Evolutionary conservation across 2,888 invertebrate genomes (phyloP).

Genomic region (Cheilosia variabilis): DNA sequence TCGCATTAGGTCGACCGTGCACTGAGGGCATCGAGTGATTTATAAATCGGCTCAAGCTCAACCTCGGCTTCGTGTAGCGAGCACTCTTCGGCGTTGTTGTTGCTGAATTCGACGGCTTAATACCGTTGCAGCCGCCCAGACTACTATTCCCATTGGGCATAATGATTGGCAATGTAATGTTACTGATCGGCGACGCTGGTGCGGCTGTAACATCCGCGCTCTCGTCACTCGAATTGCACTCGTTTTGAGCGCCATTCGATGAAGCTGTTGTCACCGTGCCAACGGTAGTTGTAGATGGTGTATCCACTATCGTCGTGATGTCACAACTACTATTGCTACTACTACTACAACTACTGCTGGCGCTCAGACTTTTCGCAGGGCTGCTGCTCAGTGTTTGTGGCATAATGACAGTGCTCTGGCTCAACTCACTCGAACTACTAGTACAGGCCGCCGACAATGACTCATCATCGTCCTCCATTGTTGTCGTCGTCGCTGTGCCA

Average conservation of each 20-base stretch:
- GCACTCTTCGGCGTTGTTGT: conserved; percentile 82
- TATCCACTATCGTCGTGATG: conserved; percentile 75
- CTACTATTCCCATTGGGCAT: conserved; percentile 79
- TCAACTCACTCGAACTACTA: conserved; percentile 82
- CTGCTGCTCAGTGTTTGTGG: conserved; percentile 66
- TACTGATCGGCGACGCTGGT: conserved; percentile 71
- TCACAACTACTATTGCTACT: conserved; percentile 78
- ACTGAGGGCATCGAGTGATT: conserved; percentile 83
- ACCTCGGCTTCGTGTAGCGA: conserved; percentile 82
- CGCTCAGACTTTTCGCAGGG: conserved; percentile 80
- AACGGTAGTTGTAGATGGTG: conserved; percentile 57
- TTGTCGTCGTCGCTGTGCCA: conserved; percentile 32
- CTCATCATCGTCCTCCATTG: conserved; percentile 80
- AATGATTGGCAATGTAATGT: conserved; percentile 81
- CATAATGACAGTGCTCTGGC: conserved; percentile 81
- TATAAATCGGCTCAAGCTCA: conserved; percentile 82
- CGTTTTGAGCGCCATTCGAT: conserved; percentile 49
- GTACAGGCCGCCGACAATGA: conserved; percentile 81
- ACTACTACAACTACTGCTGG: conserved; percentile 75
- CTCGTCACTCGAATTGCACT: conserved; percentile 60
- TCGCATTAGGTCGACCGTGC: conserved; percentile 82
- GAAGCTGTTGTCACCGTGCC: conserved; percentile 54
- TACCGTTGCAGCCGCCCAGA: conserved; percentile 75
- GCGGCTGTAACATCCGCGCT: conserved; percentile 12
- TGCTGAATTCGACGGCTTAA: conserved; percentile 79